A percentile compares a stretch with the other conserved stretches of the same genome.
These are phyloP conservation scores for Calephelis virginiensis DNA, from an alignment of 1,140 invertebrate genomes.

Conservation along the genomic window DNA sequence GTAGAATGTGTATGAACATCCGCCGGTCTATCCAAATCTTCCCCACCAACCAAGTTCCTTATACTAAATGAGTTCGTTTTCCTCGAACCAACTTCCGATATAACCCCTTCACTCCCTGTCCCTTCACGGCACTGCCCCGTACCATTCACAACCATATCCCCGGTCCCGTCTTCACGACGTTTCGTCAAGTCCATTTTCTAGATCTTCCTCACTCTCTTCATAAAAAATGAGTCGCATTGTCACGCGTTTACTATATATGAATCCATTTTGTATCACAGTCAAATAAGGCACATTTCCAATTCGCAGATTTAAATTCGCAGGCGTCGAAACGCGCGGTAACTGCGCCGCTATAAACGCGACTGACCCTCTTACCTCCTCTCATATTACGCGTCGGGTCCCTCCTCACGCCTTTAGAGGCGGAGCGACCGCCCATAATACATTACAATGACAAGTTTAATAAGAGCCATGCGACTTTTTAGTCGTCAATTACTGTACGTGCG, in stretches of 20 bases:
- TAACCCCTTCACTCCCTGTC: slow-evolving; percentile 50
- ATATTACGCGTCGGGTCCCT: slow-evolving; percentile 43
- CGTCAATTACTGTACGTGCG: slow-evolving; percentile 50
- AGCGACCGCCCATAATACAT: slow-evolving; percentile 46
- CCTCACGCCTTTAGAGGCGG: slow-evolving; percentile 64
- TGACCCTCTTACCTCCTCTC: slow-evolving; percentile 63
- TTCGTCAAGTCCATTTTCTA: slow-evolving; percentile 70
- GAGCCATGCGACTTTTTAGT: slow-evolving; percentile 44
- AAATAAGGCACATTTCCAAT: slow-evolving; percentile 28
- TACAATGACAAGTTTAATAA: slow-evolving; percentile 25
- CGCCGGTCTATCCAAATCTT: slow-evolving; percentile 51
- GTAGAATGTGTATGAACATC: slow-evolving; percentile 50
- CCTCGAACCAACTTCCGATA: slow-evolving; percentile 44
- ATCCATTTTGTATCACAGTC: slow-evolving; percentile 34
- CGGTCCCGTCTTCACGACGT: slow-evolving; percentile 48
- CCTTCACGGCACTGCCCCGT: slow-evolving; percentile 55
- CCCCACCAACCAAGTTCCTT: slow-evolving; percentile 57
- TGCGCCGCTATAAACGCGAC: slow-evolving; percentile 59
- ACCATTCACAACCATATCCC: slow-evolving; percentile 41
- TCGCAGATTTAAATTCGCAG: slow-evolving; percentile 19
- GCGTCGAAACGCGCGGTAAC: slow-evolving; percentile 52
- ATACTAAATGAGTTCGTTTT: slow-evolving; percentile 66
- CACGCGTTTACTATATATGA: slow-evolving; percentile 32
- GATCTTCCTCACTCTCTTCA: slow-evolving; percentile 11
- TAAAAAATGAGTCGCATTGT: slow-evolving; percentile 36